Percentiles rank a stretch among this genome's conserved stretches.
These are phyloP conservation scores for Felis catus DNA, from an alignment of 2,113 vertebrate genomes.

Conservation along the genomic window DNA sequence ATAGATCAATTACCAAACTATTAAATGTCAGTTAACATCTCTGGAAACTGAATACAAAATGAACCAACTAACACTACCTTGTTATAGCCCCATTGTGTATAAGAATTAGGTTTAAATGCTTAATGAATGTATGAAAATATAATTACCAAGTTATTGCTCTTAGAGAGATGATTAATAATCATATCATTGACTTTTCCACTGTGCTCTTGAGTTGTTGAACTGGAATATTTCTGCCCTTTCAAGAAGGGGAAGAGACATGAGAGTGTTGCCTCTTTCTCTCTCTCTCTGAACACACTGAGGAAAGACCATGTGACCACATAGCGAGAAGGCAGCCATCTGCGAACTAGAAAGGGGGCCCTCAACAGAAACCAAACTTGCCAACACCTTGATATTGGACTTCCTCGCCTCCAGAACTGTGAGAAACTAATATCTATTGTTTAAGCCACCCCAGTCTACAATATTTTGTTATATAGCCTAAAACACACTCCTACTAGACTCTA, in stretches of 20 bases:
- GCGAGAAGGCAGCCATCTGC: background rate
- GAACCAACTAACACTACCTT: conserved; percentile 77
- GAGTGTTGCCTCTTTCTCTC: too few relatives aligned
- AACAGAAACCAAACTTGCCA: background rate
- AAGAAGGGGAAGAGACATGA: background rate
- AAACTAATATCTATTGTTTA: background rate
- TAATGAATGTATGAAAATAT: conserved; percentile 80
- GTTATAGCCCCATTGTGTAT: conserved; percentile 75
- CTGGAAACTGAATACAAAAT: conserved; percentile 82
- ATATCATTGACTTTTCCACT: conserved; percentile 45
- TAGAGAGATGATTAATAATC: conserved; percentile 70
- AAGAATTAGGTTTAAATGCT: conserved; percentile 81
- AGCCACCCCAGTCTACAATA: background rate
- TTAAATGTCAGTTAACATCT: conserved; percentile 84
- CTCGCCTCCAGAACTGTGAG: background rate
- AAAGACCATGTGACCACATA: background rate
- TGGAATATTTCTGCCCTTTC: conserved; percentile 18
- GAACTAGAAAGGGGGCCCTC: background rate
- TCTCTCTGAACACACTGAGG: background rate
- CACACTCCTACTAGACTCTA: background rate
- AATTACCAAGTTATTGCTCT: conserved; percentile 82
- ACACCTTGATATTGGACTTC: background rate
- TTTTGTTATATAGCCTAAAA: background rate
- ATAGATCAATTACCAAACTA: conserved; percentile 83
- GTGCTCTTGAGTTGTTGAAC: conserved; percentile 35